These are phyloP conservation scores for Valencia hispanica DNA, from an alignment of 2,797 vertebrate genomes.

Conservation along the genomic window DNA sequence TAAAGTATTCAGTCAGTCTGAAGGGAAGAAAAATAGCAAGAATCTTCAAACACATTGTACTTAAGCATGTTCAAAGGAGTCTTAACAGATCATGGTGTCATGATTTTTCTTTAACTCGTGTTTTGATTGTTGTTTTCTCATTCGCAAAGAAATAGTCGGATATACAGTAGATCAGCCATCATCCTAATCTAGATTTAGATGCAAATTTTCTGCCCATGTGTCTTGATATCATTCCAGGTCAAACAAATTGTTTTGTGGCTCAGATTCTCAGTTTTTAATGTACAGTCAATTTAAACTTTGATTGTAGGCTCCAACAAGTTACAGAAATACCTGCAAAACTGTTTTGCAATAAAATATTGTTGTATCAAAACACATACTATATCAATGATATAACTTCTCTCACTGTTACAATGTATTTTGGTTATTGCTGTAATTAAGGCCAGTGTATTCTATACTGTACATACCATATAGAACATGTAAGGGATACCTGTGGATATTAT, in stretches of 20 bases:
- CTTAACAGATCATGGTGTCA: slow-evolving; percentile 33
- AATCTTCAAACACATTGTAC: slow-evolving; percentile 44
- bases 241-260: too few relatives aligned
- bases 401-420: too few relatives aligned
- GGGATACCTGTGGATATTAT: too few relatives aligned
- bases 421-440: too few relatives aligned
- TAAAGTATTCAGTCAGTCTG: slow-evolving; percentile 27
- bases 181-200: slow-evolving; percentile 44
- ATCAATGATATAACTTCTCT: neutral
- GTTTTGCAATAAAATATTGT: neutral
- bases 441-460: too few relatives aligned
- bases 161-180: slow-evolving; percentile 29
- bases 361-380: neutral
- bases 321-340: neutral
- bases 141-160: slow-evolving; percentile 35
- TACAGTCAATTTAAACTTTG: neutral
- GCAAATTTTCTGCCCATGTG: slow-evolving; percentile 4
- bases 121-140: slow-evolving; percentile 45
- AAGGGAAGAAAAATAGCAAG: slow-evolving; percentile 18
- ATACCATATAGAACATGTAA: too few relatives aligned
- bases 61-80: slow-evolving; percentile 42
- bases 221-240: slow-evolving; percentile 2
- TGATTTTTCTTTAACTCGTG: slow-evolving; percentile 36
- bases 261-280: neutral
- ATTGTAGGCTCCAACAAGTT: neutral